A percentile compares a stretch with the other conserved stretches of the same genome.
phyloP scores from a whole-genome alignment of 2,888 invertebrate species.

The Ctena decussata region DNA sequence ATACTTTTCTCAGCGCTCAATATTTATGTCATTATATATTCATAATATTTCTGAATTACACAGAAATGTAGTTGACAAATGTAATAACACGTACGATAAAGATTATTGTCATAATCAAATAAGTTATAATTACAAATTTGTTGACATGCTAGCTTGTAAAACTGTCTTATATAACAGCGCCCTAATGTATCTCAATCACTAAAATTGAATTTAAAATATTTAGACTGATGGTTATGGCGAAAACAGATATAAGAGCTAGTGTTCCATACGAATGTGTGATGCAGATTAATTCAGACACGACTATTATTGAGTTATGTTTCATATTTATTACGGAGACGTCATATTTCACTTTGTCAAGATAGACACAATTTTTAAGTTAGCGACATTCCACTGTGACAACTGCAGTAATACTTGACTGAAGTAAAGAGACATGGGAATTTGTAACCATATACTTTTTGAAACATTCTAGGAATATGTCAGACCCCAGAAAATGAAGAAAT shows the following conservation, averaged over 20 bases:
- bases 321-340: neutral
- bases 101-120: neutral
- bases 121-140: neutral
- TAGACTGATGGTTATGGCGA: neutral
- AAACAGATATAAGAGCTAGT: neutral
- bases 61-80: neutral
- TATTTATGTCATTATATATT: no score
- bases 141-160: neutral
- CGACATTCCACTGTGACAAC: no score
- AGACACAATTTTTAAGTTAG: no score
- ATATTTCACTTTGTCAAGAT: neutral
- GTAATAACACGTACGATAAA: neutral
- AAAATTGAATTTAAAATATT: constrained; percentile 4
- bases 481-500: no score
- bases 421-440: no score
- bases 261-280: neutral
- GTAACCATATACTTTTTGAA: no score
- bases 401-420: no score
- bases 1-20: no score
- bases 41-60: neutral
- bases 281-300: neutral
- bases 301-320: neutral
- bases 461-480: no score
- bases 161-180: neutral
- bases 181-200: constrained; percentile 1